phyloP scores from a whole-genome alignment of 2,888 invertebrate species.

The Gastrophysa polygoni region DNA sequence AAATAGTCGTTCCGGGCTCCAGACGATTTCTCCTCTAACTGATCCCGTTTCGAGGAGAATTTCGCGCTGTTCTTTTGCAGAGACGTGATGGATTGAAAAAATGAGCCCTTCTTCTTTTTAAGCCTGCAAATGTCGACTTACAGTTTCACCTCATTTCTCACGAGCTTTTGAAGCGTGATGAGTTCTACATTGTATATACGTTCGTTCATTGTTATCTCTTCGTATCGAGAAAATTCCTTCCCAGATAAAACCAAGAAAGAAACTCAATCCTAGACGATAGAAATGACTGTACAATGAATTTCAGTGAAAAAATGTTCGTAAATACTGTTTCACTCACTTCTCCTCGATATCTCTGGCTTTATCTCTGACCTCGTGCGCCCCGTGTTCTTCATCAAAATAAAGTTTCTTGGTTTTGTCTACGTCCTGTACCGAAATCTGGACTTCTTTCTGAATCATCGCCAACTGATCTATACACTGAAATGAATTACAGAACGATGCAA shows the following conservation, averaged over 20 bases:
- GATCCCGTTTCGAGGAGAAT: constrained; percentile 88
- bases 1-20: constrained; percentile 95
- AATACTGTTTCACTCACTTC: constrained; percentile 74
- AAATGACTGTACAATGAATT: too few relatives aligned
- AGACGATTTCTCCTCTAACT: constrained; percentile 91
- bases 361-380: constrained; percentile 92
- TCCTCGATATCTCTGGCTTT: constrained; percentile 96
- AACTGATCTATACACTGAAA: constrained; percentile 79
- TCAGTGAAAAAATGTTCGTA: too few relatives aligned
- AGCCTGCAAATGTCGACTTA: constrained; percentile 64
- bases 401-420: constrained; percentile 93
- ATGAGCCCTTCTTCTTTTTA: constrained; percentile 95
- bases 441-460: constrained; percentile 85
- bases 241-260: too few relatives aligned
- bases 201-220: too few relatives aligned
- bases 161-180: too few relatives aligned
- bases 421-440: constrained; percentile 85
- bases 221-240: too few relatives aligned
- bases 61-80: constrained; percentile 97
- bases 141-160: not conserved
- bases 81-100: constrained; percentile 95
- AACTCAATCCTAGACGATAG: too few relatives aligned
- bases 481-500: not conserved
- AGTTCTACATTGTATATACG: too few relatives aligned
- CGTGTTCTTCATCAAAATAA: constrained; percentile 95